phyloP scores from a whole-genome alignment of 2,113 vertebrate species.

The Mesocricetus auratus region DNA sequence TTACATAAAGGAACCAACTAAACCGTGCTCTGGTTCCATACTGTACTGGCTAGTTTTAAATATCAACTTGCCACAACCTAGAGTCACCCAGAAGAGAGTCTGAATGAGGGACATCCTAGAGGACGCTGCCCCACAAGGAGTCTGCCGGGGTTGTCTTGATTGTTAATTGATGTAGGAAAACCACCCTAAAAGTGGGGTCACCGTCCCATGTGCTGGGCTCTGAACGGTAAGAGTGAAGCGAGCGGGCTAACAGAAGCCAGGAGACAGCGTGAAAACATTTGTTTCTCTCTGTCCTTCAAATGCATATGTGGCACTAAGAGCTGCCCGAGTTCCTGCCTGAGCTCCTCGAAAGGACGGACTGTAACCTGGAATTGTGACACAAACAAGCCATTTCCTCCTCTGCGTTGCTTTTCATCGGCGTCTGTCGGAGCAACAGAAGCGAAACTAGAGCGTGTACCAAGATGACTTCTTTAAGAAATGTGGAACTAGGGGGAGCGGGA shows the following conservation, averaged over 20 bases:
- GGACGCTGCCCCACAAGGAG: no score
- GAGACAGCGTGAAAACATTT: no score
- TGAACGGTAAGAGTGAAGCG: background rate
- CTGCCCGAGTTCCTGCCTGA: background rate
- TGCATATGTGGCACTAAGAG: background rate
- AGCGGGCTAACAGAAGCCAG: background rate
- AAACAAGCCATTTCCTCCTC: background rate
- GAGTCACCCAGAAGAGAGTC: background rate
- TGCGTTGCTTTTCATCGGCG: background rate
- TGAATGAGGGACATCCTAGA: background rate
- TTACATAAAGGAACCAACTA: background rate
- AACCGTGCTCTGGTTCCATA: background rate
- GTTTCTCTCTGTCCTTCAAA: background rate
- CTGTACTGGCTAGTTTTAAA: background rate
- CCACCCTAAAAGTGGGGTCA: background rate
- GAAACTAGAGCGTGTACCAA: background rate
- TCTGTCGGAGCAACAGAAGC: background rate
- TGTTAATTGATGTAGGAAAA: background rate
- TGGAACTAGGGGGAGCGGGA: constrained; percentile 10
- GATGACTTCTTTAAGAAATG: background rate
- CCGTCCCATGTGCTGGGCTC: background rate
- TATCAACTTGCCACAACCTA: background rate
- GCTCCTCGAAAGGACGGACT: background rate
- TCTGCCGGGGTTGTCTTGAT: background rate
- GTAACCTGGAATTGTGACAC: background rate